Evolutionary conservation across 2,797 vertebrate species (phyloP), one percentile per base, ranked within the genome.

Genomic region (Propithecus perrieri): DNA sequence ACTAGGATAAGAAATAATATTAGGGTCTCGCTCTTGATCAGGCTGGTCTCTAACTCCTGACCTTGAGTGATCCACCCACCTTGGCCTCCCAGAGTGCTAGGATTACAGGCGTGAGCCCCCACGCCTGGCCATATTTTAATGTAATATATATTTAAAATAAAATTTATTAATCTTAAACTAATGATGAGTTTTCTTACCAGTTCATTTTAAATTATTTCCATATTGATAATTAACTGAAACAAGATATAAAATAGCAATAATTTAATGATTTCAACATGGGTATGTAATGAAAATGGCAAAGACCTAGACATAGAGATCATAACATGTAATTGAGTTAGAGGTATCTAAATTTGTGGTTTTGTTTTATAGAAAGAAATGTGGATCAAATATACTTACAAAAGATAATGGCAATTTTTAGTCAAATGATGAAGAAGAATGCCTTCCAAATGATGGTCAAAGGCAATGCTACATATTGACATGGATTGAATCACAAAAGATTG

Each of bases 161-260:
- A 67, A 15, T 48, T 95, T 95, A 93, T 84, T 79, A 88, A 96
- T 97, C 38, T 53, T 53, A 96, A 97, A 94, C 26, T 59, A 97
- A 94, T 95, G 85, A 57, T 96, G 9, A 17, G 1, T 97, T 83
- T 97, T 98, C 53, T 96, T 97, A 76, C 5, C 61, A 94, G 35
- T 94, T 93, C 74, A 43, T 97, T 75, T 96, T 61, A 94, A 97
- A 97, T 97, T 96, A 93, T 61, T 97, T 97, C 41, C 48, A 95
- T 85, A 53, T 65, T n/a, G 15, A n/a, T 65, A 65, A n/a, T 13
- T 61, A 61, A 13, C 12, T 30, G 59, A 65, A 18, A n/a, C 2
- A 65, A n/a, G 63, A n/a, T 65, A 65, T 65, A n/a, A 65, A 65
- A n/a, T 65, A 18, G 15, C 33, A n/a, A 65, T n/a, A 65, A 65